Conservation (phyloP, 2,113 vertebrate species). For the Oenanthe melanoleuca region DNA sequence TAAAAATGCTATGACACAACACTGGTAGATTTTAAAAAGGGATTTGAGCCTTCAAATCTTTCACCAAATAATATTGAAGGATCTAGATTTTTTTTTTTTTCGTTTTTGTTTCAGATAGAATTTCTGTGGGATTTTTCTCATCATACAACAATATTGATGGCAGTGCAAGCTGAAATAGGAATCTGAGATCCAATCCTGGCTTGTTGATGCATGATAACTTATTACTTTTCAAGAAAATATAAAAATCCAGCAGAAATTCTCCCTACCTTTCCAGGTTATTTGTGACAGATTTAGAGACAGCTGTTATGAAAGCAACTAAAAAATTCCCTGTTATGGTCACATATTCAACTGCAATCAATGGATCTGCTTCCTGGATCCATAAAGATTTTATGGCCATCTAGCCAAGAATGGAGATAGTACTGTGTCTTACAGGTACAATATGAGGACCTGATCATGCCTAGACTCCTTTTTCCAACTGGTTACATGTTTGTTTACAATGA, state of each 20-base stretch:
- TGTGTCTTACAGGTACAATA: background rate
- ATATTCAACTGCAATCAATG: background rate
- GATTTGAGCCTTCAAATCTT: background rate
- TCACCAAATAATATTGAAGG: background rate
- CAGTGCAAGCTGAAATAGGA: background rate
- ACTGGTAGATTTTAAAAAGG: background rate
- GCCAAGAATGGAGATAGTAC: background rate
- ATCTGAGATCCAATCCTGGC: background rate
- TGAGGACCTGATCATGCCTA: background rate
- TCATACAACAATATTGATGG: background rate
- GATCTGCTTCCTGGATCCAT: background rate
- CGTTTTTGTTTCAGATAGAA: background rate
- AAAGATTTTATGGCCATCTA: background rate
- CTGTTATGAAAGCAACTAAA: background rate
- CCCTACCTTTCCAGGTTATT: background rate
- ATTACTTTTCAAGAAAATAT: background rate
- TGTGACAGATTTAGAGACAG: background rate
- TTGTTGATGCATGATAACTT: background rate
- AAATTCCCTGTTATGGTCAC: background rate
- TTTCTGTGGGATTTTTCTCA: background rate
- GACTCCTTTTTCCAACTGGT: background rate
- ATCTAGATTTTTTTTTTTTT: rapidly evolving
- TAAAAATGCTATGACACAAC: background rate
- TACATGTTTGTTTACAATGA: background rate
- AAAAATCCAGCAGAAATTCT: background rate